Evolutionary conservation across 2,113 vertebrate genomes (phyloP).

Genomic region (Dipodomys spectabilis): DNA sequence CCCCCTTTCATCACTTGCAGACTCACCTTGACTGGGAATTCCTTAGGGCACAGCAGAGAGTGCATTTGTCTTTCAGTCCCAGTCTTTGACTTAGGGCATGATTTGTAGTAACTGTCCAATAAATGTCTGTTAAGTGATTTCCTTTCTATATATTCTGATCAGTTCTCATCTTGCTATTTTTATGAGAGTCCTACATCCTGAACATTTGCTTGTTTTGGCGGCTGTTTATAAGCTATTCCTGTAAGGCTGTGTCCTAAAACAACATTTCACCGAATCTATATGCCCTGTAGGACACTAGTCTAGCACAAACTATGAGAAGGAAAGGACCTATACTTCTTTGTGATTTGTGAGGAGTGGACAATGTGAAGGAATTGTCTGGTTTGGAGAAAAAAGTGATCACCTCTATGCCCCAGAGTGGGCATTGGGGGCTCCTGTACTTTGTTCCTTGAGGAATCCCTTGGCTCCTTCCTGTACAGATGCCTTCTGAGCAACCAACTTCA

Average conservation of each 20-base stretch:
- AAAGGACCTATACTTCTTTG: not conserved
- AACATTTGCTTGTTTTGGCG: slow-evolving; percentile 63
- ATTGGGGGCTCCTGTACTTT: not conserved
- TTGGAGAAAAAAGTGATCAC: not conserved
- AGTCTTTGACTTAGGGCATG: not conserved
- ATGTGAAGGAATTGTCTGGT: not conserved
- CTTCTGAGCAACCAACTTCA: not conserved
- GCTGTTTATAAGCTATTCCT: slow-evolving; percentile 52
- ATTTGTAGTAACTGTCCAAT: slow-evolving; percentile 44
- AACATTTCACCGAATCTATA: not conserved
- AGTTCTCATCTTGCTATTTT: slow-evolving; percentile 58
- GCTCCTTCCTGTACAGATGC: not conserved
- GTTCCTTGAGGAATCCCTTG: too few relatives aligned
- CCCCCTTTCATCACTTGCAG: not conserved
- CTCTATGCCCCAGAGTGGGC: not conserved
- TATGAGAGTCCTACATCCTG: slow-evolving; percentile 21
- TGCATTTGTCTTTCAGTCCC: not conserved
- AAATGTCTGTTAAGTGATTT: slow-evolving; percentile 52
- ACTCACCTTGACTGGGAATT: not conserved
- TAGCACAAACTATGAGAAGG: not conserved
- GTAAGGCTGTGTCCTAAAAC: slow-evolving; percentile 51
- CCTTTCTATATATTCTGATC: slow-evolving; percentile 57
- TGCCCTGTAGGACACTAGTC: not conserved
- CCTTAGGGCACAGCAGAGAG: not conserved
- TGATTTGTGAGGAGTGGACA: not conserved